Evolutionary conservation across 2,797 vertebrate species (phyloP).

Genomic region (Hapalemur alaotrensis): DNA sequence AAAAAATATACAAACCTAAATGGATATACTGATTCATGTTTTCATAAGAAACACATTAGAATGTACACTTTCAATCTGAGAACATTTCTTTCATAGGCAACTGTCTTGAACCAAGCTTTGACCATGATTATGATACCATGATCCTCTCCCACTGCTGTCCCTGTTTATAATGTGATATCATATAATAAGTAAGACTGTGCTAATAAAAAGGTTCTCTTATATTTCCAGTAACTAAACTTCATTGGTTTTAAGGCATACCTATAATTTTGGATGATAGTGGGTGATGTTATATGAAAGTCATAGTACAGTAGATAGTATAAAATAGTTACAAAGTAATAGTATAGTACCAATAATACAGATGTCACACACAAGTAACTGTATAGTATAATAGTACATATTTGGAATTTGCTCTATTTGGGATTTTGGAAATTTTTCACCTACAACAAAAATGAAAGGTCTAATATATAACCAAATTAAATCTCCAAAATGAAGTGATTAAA

Average conservation of each 20-base stretch:
- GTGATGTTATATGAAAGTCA: neutral
- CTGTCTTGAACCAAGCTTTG: constrained; percentile 17
- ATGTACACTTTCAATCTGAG: constrained; percentile 44
- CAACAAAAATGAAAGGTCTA: constrained; percentile 5
- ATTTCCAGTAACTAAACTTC: constrained; percentile 22
- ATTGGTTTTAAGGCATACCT: neutral
- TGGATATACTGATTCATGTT: neutral
- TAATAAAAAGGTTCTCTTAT: neutral
- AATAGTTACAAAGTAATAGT: neutral
- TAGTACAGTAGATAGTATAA: neutral
- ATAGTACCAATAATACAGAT: neutral
- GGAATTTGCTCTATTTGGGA: neutral
- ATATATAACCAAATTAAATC: neutral
- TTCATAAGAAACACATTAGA: constrained; percentile 60
- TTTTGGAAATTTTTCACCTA: constrained; percentile 31
- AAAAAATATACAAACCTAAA: constrained; percentile 62
- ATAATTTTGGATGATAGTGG: neutral
- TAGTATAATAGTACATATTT: neutral
- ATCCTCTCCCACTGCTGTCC: neutral
- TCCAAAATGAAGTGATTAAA: constrained; percentile 37
- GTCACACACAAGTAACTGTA: neutral
- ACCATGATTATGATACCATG: neutral
- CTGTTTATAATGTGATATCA: constrained; percentile 34
- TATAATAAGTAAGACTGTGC: constrained; percentile 13
- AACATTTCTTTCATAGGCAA: constrained; percentile 48